These are phyloP conservation scores for Ageneiosus marmoratus DNA, from an alignment of 2,113 vertebrate genomes.

Conservation along the genomic window DNA sequence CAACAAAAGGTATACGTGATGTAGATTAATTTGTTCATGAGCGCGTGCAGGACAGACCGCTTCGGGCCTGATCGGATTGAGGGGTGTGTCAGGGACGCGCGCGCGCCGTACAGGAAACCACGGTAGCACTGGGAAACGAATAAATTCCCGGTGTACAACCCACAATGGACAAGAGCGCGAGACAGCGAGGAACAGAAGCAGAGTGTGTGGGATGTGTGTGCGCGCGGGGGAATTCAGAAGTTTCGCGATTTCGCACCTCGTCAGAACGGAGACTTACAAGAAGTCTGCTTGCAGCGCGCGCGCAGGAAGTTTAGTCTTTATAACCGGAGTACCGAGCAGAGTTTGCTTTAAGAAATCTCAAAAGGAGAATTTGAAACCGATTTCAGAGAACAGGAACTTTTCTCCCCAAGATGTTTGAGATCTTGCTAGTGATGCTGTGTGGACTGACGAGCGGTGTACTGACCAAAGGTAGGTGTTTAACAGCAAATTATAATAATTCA, in stretches of 20 bases:
- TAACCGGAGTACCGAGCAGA: constrained; percentile 17
- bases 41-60: background rate
- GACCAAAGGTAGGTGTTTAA: constrained; percentile 69
- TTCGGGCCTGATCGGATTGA: constrained; percentile 36
- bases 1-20: no score
- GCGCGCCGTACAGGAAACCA: constrained; percentile 55
- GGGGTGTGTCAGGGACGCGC: constrained; percentile 64
- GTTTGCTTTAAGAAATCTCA: background rate
- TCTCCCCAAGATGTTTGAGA: constrained; percentile 61
- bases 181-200: no score
- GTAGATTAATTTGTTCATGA: no score
- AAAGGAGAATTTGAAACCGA: background rate
- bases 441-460: constrained; percentile 70
- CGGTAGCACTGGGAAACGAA: constrained; percentile 72
- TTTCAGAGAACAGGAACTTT: constrained; percentile 22
- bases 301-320: background rate
- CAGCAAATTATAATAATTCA: background rate
- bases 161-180: constrained; percentile 63
- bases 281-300: background rate
- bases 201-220: constrained; percentile 57
- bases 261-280: constrained; percentile 52
- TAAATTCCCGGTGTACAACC: constrained; percentile 63
- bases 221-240: constrained; percentile 54
- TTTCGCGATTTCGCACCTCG: constrained; percentile 59
- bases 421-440: constrained; percentile 68